Evolutionary conservation across 1,140 invertebrate species (phyloP).

Genomic region (Babylonia areolata): DNA sequence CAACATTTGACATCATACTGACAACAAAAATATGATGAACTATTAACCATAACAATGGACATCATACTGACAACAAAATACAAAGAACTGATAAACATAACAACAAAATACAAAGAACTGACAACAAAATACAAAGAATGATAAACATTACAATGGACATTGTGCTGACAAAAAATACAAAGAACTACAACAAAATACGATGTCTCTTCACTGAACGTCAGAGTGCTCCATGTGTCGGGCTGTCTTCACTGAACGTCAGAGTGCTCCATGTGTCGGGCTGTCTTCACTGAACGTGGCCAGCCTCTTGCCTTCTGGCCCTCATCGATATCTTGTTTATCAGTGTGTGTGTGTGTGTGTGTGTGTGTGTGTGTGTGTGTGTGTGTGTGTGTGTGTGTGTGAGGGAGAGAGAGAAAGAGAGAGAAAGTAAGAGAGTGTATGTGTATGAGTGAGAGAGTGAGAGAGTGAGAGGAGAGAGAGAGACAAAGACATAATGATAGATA

Average conservation of each 20-base stretch:
- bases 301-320: no score
- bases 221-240: no score
- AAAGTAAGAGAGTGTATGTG: background rate
- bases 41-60: no score
- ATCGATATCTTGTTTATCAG: no score
- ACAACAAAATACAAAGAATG: background rate
- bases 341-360: no score
- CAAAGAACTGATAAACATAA: background rate
- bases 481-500: background rate
- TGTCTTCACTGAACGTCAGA: background rate
- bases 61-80: no score
- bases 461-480: background rate
- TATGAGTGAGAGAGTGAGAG: background rate
- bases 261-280: background rate
- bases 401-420: constrained; percentile 2
- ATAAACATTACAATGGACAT: background rate
- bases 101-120: no score
- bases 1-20: no score
- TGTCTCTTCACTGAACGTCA: no score
- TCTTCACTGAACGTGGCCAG: background rate
- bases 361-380: no score
- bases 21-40: no score
- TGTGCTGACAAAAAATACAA: background rate
- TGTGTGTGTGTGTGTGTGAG: background rate
- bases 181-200: no score